Conservation (phyloP, 2,113 vertebrate species). For the Typhlomys cinereus region DNA sequence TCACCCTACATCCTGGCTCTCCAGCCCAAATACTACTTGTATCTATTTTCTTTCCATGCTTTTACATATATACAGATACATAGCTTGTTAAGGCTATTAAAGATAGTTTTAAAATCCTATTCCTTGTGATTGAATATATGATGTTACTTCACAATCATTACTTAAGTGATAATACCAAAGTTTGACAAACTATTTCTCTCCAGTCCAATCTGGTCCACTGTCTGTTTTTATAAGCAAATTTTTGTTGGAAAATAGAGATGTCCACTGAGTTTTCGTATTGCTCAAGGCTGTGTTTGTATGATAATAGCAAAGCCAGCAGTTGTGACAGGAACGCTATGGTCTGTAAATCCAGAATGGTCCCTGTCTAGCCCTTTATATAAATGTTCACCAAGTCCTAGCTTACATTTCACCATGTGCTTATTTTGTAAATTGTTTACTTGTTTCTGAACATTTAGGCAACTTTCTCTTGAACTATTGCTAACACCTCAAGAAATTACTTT, state of each 20-base stretch:
- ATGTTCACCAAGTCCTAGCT: neutral
- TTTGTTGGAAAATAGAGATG: slow-evolving; percentile 1
- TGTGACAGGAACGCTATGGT: neutral
- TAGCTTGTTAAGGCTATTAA: neutral
- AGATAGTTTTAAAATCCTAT: neutral
- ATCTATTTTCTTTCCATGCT: neutral
- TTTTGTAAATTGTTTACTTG: neutral
- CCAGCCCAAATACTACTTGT: neutral
- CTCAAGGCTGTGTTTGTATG: neutral
- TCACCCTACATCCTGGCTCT: neutral
- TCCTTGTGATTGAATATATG: neutral
- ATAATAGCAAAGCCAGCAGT: neutral
- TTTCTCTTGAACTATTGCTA: slow-evolving; percentile 15
- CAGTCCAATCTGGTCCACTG: neutral
- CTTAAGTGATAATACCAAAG: neutral
- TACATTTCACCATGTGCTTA: neutral
- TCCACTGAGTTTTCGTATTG: neutral
- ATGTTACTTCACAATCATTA: neutral
- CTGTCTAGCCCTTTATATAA: neutral
- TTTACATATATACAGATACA: neutral
- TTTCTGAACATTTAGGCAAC: neutral
- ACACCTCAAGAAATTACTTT: neutral
- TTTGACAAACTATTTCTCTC: slow-evolving; percentile 1
- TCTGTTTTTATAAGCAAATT: slow-evolving; percentile 22
- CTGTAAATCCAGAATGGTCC: neutral